These are phyloP conservation scores for Drosophila mercatorum DNA, from an alignment of 2,888 invertebrate species.

Conservation along the genomic window DNA sequence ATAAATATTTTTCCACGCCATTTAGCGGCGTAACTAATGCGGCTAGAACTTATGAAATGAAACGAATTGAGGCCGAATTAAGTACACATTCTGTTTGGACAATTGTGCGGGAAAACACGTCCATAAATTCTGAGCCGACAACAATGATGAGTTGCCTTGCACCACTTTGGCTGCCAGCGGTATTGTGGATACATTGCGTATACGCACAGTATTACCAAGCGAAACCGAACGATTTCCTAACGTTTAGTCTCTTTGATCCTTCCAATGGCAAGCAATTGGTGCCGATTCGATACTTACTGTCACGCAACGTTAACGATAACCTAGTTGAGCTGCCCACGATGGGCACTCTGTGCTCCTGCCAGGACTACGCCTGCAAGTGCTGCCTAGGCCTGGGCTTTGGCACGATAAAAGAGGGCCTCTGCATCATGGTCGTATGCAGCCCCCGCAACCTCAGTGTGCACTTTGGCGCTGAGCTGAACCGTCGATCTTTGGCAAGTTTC, in stretches of 20 bases:
- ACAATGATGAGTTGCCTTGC: conserved; percentile 50
- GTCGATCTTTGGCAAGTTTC: conserved; percentile 41
- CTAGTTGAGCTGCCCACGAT: conserved; percentile 61
- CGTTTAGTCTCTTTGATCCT: conserved; percentile 51
- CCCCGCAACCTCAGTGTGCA: conserved; percentile 30
- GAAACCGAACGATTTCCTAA: neutral
- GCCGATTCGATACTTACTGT: conserved; percentile 23
- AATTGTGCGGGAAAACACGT: conserved; percentile 67
- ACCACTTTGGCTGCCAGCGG: conserved; percentile 21
- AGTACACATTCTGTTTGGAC: conserved; percentile 66
- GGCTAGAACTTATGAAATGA: conserved; percentile 30
- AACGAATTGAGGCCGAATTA: conserved; percentile 32
- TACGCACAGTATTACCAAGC: conserved; percentile 33
- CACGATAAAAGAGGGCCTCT: conserved; percentile 45
- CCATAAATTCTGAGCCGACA: conserved; percentile 30
- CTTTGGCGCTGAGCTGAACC: conserved; percentile 55
- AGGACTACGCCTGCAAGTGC: conserved; percentile 57
- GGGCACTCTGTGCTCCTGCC: conserved; percentile 63
- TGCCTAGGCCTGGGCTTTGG: conserved; percentile 63
- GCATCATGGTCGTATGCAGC: conserved; percentile 45
- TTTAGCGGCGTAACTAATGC: conserved; percentile 44
- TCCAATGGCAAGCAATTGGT: conserved; percentile 30
- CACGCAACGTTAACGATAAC: conserved; percentile 43
- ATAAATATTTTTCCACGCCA: conserved; percentile 71
- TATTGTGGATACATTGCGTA: conserved; percentile 12